Evolutionary conservation across 2,113 vertebrate genomes (phyloP).

Genomic region (Eptesicus fuscus): DNA sequence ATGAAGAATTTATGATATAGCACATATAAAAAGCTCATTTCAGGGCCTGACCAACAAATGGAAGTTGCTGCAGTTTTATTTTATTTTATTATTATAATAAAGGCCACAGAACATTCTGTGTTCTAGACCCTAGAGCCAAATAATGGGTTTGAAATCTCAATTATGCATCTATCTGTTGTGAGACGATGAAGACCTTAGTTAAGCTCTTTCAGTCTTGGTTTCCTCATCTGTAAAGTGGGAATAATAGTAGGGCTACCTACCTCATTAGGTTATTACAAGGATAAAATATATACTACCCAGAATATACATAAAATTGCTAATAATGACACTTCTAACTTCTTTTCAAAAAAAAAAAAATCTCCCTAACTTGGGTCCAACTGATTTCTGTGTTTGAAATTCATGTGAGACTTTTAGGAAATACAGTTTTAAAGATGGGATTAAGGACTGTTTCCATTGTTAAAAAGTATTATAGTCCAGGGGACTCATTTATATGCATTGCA

Average conservation of each 20-base stretch:
- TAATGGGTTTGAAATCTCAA: neutral
- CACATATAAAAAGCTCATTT: neutral
- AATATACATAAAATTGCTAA: neutral
- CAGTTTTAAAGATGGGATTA: slow-evolving; percentile 38
- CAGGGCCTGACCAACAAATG: neutral
- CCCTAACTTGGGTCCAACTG: neutral
- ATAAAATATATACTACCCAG: neutral
- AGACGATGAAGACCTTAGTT: neutral
- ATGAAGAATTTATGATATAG: neutral
- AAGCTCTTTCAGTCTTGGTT: neutral
- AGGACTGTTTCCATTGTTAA: neutral
- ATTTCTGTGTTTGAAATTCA: slow-evolving; percentile 10
- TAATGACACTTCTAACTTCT: neutral
- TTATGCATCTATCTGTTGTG: neutral
- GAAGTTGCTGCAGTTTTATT: neutral
- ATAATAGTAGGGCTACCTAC: neutral
- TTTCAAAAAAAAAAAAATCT: neutral
- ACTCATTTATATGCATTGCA: neutral
- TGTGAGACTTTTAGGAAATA: slow-evolving; percentile 2
- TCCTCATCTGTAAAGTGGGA: neutral
- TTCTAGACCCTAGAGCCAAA: neutral
- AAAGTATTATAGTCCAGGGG: neutral
- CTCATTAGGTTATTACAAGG: neutral
- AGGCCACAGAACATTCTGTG: neutral
- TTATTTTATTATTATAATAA: neutral